Conservation (phyloP, 1,140 invertebrate species). For the Pogonomyrmex barbatus region DNA sequence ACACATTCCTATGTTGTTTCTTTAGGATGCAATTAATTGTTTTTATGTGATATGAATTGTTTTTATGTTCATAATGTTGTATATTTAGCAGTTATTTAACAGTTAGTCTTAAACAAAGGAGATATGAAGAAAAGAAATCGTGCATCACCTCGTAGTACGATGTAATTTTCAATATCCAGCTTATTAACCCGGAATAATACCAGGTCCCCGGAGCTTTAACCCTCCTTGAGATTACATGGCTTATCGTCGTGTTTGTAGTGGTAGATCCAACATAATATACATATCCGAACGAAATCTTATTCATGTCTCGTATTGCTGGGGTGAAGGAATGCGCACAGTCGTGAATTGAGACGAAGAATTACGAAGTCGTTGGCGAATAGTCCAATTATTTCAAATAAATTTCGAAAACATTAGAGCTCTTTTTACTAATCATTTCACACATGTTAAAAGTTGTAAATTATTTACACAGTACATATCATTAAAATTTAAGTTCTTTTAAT, state of each 20-base stretch:
- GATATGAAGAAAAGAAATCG: conserved; percentile 1
- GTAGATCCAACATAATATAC: conserved; percentile 57
- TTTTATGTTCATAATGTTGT: not conserved
- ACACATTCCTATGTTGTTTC: not conserved
- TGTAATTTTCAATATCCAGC: conserved; percentile 77
- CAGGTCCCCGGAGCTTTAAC: conserved; percentile 73
- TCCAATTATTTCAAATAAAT: not conserved
- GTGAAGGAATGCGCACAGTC: conserved; percentile 28
- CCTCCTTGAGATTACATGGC: conserved; percentile 69
- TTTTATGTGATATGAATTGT: not conserved
- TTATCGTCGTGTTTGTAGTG: conserved; percentile 33
- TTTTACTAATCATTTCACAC: not conserved
- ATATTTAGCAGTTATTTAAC: not conserved
- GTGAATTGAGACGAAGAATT: conserved; percentile 15
- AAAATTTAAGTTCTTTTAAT: not conserved
- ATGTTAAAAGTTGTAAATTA: not conserved
- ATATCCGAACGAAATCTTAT: conserved; percentile 71
- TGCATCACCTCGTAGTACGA: conserved; percentile 1
- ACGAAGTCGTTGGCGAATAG: conserved; percentile 1
- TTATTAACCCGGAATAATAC: conserved; percentile 77
- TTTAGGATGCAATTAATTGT: not conserved
- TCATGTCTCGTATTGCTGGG: conserved; percentile 65
- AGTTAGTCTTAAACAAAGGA: not conserved
- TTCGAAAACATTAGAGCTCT: not conserved
- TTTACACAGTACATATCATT: not conserved